Conservation (phyloP, 2,797 vertebrate species). For the Sebastes trivittatus region DNA sequence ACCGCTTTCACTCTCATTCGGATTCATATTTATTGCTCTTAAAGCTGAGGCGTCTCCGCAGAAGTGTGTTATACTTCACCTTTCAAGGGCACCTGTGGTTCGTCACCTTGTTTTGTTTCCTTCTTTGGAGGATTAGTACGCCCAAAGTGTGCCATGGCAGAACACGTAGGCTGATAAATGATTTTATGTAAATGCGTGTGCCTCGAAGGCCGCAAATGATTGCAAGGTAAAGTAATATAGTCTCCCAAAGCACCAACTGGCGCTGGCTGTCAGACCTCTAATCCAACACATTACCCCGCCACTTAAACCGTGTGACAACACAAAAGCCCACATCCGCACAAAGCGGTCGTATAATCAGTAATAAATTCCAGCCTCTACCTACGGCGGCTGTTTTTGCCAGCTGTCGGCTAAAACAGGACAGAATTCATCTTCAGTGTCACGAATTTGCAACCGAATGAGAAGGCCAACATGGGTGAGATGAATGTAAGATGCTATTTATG, state of each 20-base stretch:
- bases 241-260: constrained; percentile 29
- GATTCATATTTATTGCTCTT: neutral
- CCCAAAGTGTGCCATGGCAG: constrained; percentile 4
- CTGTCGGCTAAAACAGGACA: constrained; percentile 7
- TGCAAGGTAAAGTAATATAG: constrained; percentile 31
- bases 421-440: constrained; percentile 9
- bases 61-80: neutral
- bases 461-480: neutral
- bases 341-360: constrained; percentile 8
- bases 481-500: constrained; percentile 22
- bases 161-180: constrained; percentile 32
- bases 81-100: constrained; percentile 14
- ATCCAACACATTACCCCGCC: constrained; percentile 43
- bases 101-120: neutral
- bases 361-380: constrained; percentile 19
- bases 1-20: neutral
- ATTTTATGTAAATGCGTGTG: constrained; percentile 48
- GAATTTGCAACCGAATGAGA: neutral
- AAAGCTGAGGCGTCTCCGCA: neutral
- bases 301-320: constrained; percentile 2
- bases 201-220: constrained; percentile 18
- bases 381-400: neutral
- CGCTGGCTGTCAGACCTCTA: constrained; percentile 33
- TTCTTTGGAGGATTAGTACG: constrained; percentile 15
- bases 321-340: constrained; percentile 10